Evolutionary conservation across 2,888 invertebrate species (phyloP).

Genomic region (Stenotaenia linearis): DNA sequence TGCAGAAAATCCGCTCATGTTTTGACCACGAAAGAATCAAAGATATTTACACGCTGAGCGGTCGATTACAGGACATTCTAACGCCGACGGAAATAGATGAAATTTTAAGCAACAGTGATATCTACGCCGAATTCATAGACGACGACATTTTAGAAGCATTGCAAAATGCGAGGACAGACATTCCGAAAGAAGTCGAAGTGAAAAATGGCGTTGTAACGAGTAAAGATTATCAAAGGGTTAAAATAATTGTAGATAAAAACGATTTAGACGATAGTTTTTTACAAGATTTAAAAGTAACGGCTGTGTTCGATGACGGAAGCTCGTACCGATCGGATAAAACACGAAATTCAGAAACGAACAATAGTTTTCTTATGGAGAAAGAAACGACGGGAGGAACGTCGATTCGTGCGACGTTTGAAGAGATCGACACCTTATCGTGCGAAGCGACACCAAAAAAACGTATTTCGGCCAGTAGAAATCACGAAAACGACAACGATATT

Average conservation of each 20-base stretch:
- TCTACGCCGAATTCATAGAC: conserved; percentile 42
- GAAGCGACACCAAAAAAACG: background rate
- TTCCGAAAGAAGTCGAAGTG: background rate
- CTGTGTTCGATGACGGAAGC: conserved; percentile 27
- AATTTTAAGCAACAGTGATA: conserved; percentile 43
- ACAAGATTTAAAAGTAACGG: conserved; percentile 19
- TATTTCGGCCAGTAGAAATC: background rate
- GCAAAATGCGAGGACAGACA: background rate
- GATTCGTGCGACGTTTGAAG: background rate
- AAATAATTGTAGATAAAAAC: background rate
- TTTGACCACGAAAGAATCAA: conserved; percentile 42
- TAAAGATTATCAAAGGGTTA: background rate
- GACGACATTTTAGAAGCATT: conserved; percentile 42
- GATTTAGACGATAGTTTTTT: background rate
- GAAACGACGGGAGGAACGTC: background rate
- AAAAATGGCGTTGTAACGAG: background rate
- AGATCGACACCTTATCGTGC: background rate
- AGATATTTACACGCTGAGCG: conserved; percentile 43
- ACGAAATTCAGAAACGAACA: background rate
- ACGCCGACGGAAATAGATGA: conserved; percentile 44
- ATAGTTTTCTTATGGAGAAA: background rate
- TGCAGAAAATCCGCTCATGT: conserved; percentile 40
- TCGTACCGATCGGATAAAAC: background rate
- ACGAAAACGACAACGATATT: background rate
- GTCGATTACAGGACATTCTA: conserved; percentile 43